Evolutionary conservation across 2,888 invertebrate genomes (phyloP).

Genomic region (Calliopum simillimum): DNA sequence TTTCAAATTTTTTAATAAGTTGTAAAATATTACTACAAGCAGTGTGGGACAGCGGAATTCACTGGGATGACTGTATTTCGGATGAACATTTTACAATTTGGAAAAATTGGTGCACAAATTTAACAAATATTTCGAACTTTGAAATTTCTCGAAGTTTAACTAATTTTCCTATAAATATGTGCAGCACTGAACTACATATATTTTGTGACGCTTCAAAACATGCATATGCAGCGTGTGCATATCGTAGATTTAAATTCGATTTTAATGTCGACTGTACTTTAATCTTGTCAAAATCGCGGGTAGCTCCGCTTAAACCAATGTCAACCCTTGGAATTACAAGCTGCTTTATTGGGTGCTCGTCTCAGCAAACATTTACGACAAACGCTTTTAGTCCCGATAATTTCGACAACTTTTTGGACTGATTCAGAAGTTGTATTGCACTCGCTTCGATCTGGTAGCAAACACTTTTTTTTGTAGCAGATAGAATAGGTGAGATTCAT

Average conservation of each 20-base stretch:
- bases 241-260: background rate
- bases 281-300: background rate
- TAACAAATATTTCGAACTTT: background rate
- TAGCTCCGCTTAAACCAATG: background rate
- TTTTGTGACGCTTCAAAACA: background rate
- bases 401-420: background rate
- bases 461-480: background rate
- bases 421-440: background rate
- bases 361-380: background rate
- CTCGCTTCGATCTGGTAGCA: background rate
- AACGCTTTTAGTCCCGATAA: background rate
- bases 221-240: slow-evolving; percentile 8
- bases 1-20: slow-evolving; percentile 6
- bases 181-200: too few relatives aligned
- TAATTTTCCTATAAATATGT: background rate
- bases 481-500: too few relatives aligned
- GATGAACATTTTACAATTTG: slow-evolving; percentile 7
- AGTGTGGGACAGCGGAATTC: background rate
- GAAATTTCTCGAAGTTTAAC: background rate
- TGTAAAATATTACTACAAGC: slow-evolving; percentile 4
- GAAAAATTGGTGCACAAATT: slow-evolving; percentile 1
- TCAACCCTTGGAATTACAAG: background rate
- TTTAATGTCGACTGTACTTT: background rate
- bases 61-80: background rate
- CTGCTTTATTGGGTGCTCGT: too few relatives aligned